These are phyloP conservation scores for Stegophylla sp. DNA, from an alignment of 2,888 invertebrate species.

Conservation along the genomic window DNA sequence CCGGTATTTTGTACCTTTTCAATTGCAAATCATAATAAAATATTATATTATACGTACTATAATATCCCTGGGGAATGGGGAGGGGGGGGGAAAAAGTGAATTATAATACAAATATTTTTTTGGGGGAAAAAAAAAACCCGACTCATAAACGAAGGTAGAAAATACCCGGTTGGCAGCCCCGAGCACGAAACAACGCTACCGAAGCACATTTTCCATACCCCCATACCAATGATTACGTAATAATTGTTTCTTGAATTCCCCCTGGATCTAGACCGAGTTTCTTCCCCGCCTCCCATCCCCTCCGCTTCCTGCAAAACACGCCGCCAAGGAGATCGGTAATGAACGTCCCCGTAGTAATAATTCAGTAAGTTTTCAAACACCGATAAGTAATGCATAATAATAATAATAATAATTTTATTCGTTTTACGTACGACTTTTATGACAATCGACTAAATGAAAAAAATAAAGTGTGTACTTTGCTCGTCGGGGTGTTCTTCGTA, in stretches of 20 bases:
- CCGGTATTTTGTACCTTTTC: conserved; percentile 21
- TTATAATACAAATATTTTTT: background rate
- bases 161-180: no score
- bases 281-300: background rate
- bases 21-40: conserved; percentile 14
- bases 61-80: background rate
- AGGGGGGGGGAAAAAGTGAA: conserved; percentile 8
- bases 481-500: no score
- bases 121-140: background rate
- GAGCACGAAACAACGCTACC: conserved; percentile 1
- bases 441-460: conserved; percentile 8
- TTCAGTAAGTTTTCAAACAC: conserved; percentile 2
- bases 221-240: background rate
- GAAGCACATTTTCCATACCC: background rate
- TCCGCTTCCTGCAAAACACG: background rate
- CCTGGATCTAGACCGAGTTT: background rate
- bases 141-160: no score
- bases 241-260: conserved; percentile 10
- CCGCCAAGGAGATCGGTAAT: background rate
- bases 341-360: background rate
- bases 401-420: conserved; percentile 25
- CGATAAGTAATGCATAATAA: background rate
- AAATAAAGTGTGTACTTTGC: no score
- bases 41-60: no score
- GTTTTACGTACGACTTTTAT: conserved; percentile 14